Conservation (phyloP, 2,797 vertebrate genomes). For the Gorsachius magnificus region DNA sequence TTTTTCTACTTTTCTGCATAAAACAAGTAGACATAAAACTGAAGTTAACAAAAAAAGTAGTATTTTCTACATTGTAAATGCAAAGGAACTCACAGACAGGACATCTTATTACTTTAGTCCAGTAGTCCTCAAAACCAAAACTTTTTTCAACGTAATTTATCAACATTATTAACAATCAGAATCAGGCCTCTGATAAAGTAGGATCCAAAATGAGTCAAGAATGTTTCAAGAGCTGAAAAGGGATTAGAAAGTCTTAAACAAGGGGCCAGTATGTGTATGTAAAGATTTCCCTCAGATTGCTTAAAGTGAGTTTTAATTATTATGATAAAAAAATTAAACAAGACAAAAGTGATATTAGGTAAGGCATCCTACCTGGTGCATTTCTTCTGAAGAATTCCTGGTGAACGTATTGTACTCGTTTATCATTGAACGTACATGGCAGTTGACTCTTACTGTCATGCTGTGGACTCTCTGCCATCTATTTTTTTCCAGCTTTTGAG, state of each 20-base stretch:
- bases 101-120: background rate
- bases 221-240: background rate
- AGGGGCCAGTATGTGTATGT: accelerated
- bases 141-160: background rate
- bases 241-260: background rate
- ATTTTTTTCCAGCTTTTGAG: slow-evolving; percentile 91
- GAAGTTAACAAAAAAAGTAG: background rate
- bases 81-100: background rate
- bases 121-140: background rate
- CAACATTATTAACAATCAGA: background rate
- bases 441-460: slow-evolving; percentile 90
- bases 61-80: background rate
- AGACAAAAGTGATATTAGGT: background rate
- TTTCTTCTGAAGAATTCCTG: slow-evolving; percentile 80
- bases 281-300: background rate
- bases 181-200: background rate
- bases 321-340: background rate
- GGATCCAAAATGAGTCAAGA: background rate
- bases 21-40: background rate
- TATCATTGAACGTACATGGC: slow-evolving; percentile 91
- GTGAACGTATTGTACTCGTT: slow-evolving; percentile 82
- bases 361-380: slow-evolving; percentile 82
- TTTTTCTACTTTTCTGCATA: background rate
- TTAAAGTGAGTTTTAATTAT: background rate
- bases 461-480: slow-evolving; percentile 93